A percentile compares a stretch with the other conserved stretches of the same genome.
phyloP scores from a whole-genome alignment of 2,888 invertebrate genomes.

The Lysandra coridon region DNA sequence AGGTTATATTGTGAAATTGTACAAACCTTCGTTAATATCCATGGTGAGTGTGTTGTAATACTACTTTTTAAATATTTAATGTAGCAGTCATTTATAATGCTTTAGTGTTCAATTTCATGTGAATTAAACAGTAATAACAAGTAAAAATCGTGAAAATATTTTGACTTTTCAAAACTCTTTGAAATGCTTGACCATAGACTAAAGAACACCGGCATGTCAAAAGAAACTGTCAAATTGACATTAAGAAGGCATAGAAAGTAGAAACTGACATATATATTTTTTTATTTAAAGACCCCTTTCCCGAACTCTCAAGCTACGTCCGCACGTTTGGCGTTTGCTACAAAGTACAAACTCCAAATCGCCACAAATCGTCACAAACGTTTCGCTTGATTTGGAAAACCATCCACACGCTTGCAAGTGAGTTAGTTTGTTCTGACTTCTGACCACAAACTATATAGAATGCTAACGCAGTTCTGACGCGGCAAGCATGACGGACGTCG shows the following conservation, averaged over 20 bases:
- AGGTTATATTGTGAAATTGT: constrained; percentile 46
- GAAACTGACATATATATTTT: too few species aligned
- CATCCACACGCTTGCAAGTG: too few species aligned
- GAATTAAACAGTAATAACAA: not conserved
- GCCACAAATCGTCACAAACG: too few species aligned
- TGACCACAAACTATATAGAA: too few species aligned
- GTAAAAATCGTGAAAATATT: not conserved
- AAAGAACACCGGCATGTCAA: not conserved
- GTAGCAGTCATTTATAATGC: constrained; percentile 24
- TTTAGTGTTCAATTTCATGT: not conserved
- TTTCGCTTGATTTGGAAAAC: too few species aligned
- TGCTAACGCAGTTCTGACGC: too few species aligned
- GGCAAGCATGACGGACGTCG: too few species aligned
- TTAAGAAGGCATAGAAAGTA: not conserved
- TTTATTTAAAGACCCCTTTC: too few species aligned
- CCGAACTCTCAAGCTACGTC: too few species aligned
- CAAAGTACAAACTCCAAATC: too few species aligned
- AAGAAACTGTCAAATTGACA: constrained; percentile 1
- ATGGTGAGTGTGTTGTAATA: constrained; percentile 44
- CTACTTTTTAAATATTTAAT: constrained; percentile 25
- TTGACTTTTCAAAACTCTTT: not conserved
- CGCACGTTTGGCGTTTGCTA: too few species aligned
- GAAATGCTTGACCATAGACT: constrained; percentile 1
- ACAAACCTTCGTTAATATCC: constrained; percentile 70
- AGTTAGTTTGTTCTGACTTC: too few species aligned